A percentile compares a stretch with the other conserved stretches of the same genome.
Evolutionary conservation across 2,113 vertebrate genomes (phyloP).

Genomic region (Philantomba maxwellii): DNA sequence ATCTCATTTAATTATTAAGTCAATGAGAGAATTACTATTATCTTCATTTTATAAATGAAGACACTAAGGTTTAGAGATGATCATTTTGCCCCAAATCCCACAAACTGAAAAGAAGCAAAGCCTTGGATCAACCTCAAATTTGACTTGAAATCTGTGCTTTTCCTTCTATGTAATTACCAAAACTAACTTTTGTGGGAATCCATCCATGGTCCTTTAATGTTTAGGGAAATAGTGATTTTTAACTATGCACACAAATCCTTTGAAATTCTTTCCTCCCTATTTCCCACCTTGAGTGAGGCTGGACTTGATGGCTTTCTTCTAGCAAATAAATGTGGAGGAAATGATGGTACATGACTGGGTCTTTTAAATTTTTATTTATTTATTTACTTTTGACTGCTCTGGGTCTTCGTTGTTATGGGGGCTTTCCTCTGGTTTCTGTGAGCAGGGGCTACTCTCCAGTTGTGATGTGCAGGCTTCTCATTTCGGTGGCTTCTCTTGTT

Average conservation of each 20-base stretch:
- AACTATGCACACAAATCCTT: not conserved
- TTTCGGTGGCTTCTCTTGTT: not conserved
- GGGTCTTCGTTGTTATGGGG: not conserved
- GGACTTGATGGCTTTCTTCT: not conserved
- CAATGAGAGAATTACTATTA: not conserved
- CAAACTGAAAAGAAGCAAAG: not conserved
- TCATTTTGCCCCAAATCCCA: not conserved
- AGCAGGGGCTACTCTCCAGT: not conserved
- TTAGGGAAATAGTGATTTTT: not conserved
- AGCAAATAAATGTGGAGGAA: not conserved
- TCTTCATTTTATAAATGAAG: not conserved
- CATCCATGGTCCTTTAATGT: not conserved
- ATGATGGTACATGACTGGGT: not conserved
- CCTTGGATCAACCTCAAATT: not conserved
- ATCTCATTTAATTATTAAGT: not conserved
- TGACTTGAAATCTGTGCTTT: not conserved
- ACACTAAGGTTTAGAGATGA: not conserved
- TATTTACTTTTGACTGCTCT: not conserved
- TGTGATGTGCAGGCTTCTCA: not conserved
- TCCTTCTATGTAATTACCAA: not conserved
- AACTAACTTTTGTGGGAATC: not conserved
- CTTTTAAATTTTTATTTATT: not conserved
- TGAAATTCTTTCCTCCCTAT: not conserved
- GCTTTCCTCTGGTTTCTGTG: not conserved
- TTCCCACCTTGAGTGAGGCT: not conserved